Base-by-base conservation (phyloP, 1,140 invertebrate species). In the Drosophila triauraria region DNA sequence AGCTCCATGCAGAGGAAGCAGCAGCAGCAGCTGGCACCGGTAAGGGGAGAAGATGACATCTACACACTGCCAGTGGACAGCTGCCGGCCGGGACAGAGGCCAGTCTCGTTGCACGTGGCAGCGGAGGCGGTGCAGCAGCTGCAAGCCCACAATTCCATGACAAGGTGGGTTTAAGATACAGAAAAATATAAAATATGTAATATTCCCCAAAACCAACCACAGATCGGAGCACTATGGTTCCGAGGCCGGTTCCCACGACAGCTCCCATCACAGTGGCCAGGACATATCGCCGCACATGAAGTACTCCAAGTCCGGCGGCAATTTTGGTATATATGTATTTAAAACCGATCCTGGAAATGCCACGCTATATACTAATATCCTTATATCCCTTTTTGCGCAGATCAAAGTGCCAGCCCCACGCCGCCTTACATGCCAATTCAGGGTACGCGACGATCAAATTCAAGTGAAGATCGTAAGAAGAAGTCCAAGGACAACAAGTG, bases 351-450 rank as follows among this genome's bases (percentile, higher is more conserved):
- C 38, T 5, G 25, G 44, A 53, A 50, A 13, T 75, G 42, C 35
- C 48, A 54, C 38, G 56, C 62, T 60, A 61, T 74, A 50, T 79
- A 56, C 58, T 60, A 40, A 79, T 56, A 10, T 9, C 9, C 10
- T 0, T 63, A 1, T 35, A 27, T 58, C 12, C 17, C 4, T 12
- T 43, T 30, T 42, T n/a, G 12, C 58, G 4, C 53, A 92, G 91
- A 92, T 91, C 86, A 95, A 32, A 95, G 95, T 75, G 93, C 94
- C 38, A 93, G 93, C 71, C 93, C 94, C 51, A 94, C 94, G 59
- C 95, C 95, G 5, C 96, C 96, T 71, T 96, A 96, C 78, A 96
- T 96, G 96, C 96, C 96, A 50, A 96, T 97, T 79, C 96, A 96
- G 92, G 96, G 96, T 48, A 96, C 96, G 80, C 93, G 96, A 63